Evolutionary conservation across 2,888 invertebrate genomes (phyloP).

Genomic region (Conops quadrifasciatus): DNA sequence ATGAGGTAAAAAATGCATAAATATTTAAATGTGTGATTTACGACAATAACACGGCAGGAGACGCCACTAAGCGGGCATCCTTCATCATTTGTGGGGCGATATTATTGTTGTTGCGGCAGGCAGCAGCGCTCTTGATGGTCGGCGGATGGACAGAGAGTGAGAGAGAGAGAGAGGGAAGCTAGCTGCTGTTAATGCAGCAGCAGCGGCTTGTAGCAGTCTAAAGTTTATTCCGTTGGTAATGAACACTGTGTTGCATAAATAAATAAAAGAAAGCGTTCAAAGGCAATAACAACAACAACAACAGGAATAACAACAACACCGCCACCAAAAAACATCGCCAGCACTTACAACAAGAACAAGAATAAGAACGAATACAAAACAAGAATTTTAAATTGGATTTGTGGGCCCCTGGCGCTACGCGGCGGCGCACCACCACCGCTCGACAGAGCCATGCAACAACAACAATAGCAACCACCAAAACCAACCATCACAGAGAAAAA

Average conservation of each 20-base stretch:
- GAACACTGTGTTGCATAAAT: slow-evolving; percentile 24
- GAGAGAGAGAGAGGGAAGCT: too few species aligned
- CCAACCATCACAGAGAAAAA: slow-evolving; percentile 16
- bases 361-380: slow-evolving; percentile 13
- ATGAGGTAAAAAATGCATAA: slow-evolving; percentile 45
- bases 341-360: slow-evolving; percentile 1
- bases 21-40: slow-evolving; percentile 53
- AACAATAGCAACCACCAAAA: neutral
- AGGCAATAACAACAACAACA: neutral
- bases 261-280: slow-evolving; percentile 22
- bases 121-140: too few species aligned
- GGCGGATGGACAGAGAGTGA: too few species aligned
- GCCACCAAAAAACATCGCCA: neutral
- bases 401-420: slow-evolving; percentile 47
- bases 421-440: neutral
- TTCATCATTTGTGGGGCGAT: slow-evolving; percentile 16
- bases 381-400: slow-evolving; percentile 48
- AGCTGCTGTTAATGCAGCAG: neutral
- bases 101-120: too few species aligned
- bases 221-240: slow-evolving; percentile 20
- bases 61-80: slow-evolving; percentile 29
- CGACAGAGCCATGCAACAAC: neutral
- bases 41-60: slow-evolving; percentile 48
- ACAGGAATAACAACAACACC: neutral
- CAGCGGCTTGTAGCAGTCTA: neutral